Evolutionary conservation across 2,888 invertebrate genomes (phyloP).

Genomic region (Himalopsyche anomala): DNA sequence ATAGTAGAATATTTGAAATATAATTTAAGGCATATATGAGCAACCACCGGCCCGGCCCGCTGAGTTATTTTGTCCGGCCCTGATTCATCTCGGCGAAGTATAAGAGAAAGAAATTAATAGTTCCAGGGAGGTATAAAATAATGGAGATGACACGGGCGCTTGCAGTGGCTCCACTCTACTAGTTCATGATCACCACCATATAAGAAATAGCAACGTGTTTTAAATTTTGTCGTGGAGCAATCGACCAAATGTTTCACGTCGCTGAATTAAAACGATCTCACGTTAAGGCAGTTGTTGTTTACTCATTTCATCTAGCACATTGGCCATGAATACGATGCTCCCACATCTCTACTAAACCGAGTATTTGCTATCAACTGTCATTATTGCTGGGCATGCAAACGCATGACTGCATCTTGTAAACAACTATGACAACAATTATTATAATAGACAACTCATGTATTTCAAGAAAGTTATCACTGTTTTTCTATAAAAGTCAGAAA

Average conservation of each 20-base stretch:
- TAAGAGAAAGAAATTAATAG: no score
- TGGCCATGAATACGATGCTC: background rate
- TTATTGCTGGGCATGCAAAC: background rate
- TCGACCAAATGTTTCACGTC: background rate
- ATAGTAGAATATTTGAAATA: no score
- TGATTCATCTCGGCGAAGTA: no score
- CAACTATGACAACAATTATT: background rate
- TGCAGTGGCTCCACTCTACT: no score
- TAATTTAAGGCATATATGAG: no score
- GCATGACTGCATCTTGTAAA: slow-evolving; percentile 15
- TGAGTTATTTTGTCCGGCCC: no score
- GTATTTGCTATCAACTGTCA: background rate
- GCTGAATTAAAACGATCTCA: slow-evolving; percentile 1
- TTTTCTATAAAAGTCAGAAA: background rate
- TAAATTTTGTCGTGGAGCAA: no score
- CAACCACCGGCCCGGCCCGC: no score
- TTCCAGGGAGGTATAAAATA: no score
- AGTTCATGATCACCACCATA: no score
- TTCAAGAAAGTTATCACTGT: background rate
- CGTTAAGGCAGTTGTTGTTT: background rate
- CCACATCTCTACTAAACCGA: background rate
- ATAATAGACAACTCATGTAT: background rate
- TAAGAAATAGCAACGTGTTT: no score
- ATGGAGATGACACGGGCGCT: no score
- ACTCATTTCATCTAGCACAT: slow-evolving; percentile 7